Conservation (phyloP, 2,113 vertebrate genomes). For the Strix uralensis region DNA sequence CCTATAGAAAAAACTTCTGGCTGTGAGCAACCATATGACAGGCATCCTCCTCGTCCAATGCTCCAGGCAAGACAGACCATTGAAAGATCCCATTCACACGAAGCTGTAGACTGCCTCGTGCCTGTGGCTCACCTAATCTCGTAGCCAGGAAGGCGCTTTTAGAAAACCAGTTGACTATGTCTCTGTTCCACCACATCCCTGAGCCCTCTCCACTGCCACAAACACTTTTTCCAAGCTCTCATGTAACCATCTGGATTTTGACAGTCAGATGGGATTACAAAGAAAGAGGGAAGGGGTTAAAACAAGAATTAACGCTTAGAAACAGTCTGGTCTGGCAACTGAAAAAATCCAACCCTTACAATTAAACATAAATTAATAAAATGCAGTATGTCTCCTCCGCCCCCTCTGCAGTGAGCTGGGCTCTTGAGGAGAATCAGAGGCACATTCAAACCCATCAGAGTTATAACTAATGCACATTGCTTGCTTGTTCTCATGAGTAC, state of each 20-base stretch:
- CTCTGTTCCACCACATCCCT: not conserved
- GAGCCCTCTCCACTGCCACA: not conserved
- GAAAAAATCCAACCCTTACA: not conserved
- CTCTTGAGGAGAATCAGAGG: not conserved
- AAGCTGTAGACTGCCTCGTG: not conserved
- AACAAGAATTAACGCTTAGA: not conserved
- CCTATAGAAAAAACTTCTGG: not conserved
- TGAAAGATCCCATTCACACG: not conserved
- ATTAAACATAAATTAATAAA: not conserved
- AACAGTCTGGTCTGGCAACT: not conserved
- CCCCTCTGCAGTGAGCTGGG: not conserved
- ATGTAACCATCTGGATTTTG: not conserved
- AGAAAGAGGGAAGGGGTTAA: not conserved
- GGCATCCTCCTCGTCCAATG: not conserved
- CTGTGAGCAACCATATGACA: not conserved
- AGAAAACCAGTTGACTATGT: not conserved
- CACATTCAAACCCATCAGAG: not conserved
- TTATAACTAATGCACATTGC: not conserved
- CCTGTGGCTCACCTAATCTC: not conserved
- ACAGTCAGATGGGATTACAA: not conserved
- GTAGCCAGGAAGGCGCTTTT: not conserved
- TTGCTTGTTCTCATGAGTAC: not conserved
- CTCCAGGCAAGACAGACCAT: not conserved
- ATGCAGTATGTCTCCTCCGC: not conserved
- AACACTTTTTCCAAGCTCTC: not conserved